Evolutionary conservation across 2,888 invertebrate species (phyloP), one percentile per base, ranked within the genome.

Genomic region (Aphodius sticticus): DNA sequence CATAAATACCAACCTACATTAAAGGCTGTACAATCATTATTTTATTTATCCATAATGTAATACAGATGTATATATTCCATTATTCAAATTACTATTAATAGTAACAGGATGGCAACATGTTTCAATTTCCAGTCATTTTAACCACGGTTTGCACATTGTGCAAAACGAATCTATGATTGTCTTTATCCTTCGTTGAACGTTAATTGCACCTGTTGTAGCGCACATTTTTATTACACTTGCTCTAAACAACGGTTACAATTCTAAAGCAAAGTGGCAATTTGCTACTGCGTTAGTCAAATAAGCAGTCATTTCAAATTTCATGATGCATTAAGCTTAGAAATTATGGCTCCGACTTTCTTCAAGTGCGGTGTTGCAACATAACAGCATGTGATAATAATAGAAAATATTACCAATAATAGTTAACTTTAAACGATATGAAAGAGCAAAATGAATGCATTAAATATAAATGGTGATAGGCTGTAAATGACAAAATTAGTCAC

Each of bases 241-340:
- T 53, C 53, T 53, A 53, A 53, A 53, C 53, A 53, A 53, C 53
- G 53, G 53, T 53, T 53, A 53, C 53, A 53, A 53, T 53, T 53
- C 53, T 53, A 53, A 53, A 53, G 53, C 7, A 53, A 53, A 53
- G 2, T 53, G 53, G 12, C 53, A 53, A 53, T 9, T 53, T 53
- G 53, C 53, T 53, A 53, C 53, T 53, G 53, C 53, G 9, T 53
- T 12, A 53, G 53, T 53, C 9, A 53, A 53, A 53, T 53, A 53
- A 53, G 53, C 53, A 53, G 53, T 53, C 53, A 53, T 53, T 53
- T 7, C 6, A 53, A 7, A 53, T 53, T 53, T 53, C 4, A 53
- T 12, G 53, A 53, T 53, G 53, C 53, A 53, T 53, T 53, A 53
- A 7, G 3, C 4, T 53, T 12, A 53, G 53, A 53, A 53, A 53